phyloP scores from a whole-genome alignment of 2,797 vertebrate genomes.

The Enteromius fasciolatus region DNA sequence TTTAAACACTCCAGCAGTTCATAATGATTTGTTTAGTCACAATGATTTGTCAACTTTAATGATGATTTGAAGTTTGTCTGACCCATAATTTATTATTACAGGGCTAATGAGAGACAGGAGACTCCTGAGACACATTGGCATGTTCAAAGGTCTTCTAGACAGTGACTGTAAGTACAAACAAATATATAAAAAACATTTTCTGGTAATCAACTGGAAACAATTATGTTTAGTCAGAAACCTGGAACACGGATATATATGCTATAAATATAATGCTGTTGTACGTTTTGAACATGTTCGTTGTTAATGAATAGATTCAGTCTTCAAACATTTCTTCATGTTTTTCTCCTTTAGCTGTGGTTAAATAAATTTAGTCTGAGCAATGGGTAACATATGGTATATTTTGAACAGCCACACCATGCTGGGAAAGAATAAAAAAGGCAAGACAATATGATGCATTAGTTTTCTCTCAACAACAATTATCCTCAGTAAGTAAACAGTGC shows the following conservation, averaged over 20 bases:
- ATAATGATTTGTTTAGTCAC: background rate
- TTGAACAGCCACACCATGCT: slow-evolving; percentile 10
- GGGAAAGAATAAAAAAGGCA: background rate
- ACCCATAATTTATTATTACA: background rate
- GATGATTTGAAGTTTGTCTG: slow-evolving; percentile 5
- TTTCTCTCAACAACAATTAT: slow-evolving; percentile 6
- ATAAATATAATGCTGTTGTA: slow-evolving; percentile 1
- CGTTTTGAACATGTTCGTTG: slow-evolving; percentile 1
- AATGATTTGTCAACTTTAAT: slow-evolving; percentile 3
- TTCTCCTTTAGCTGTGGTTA: slow-evolving; percentile 17
- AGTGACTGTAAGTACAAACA: slow-evolving; percentile 8
- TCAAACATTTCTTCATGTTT: slow-evolving; percentile 27
- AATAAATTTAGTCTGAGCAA: slow-evolving; percentile 15
- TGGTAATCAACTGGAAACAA: slow-evolving; percentile 28
- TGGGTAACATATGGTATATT: background rate
- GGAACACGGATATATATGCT: background rate
- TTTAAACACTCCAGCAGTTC: background rate
- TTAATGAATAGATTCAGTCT: slow-evolving; percentile 9
- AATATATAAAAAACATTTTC: background rate
- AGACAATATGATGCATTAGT: background rate
- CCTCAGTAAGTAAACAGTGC: background rate
- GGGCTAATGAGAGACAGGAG: background rate
- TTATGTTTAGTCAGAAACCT: background rate
- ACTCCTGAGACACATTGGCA: background rate
- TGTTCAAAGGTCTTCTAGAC: background rate